phyloP scores from a whole-genome alignment of 1,140 invertebrate species.

The Conus betulinus region DNA sequence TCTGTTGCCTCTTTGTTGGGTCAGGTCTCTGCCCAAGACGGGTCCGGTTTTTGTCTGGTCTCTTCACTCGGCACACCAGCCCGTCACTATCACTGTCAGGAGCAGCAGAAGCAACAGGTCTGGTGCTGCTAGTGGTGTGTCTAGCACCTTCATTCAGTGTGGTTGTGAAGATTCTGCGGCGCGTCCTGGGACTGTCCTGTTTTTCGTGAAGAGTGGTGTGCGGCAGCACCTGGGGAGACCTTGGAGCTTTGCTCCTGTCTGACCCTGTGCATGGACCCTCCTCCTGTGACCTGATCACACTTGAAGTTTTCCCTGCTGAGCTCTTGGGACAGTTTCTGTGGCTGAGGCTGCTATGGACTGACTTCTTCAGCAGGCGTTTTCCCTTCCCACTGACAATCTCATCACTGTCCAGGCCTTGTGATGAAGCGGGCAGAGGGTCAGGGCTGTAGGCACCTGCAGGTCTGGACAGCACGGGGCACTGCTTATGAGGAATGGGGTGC shows the following conservation, averaged over 20 bases:
- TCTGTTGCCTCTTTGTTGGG: not conserved
- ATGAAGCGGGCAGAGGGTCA: not conserved
- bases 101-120: not conserved
- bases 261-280: too few relatives aligned
- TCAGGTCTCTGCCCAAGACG: too few relatives aligned
- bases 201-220: not conserved
- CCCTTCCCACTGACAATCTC: not conserved
- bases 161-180: not conserved
- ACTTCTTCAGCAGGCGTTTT: conserved; percentile 10
- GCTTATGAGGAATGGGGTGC: too few relatives aligned
- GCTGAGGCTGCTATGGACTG: not conserved
- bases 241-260: not conserved
- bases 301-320: not conserved
- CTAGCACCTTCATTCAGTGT: not conserved
- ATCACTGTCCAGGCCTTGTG: not conserved
- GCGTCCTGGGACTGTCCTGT: not conserved
- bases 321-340: conserved; percentile 10
- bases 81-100: not conserved
- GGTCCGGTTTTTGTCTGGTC: not conserved
- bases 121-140: not conserved
- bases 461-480: not conserved
- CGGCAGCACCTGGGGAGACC: not conserved
- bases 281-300: not conserved
- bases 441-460: not conserved
- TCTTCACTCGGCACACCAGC: not conserved